Conservation (phyloP, 2,888 invertebrate species). For the Gibbula magus region DNA sequence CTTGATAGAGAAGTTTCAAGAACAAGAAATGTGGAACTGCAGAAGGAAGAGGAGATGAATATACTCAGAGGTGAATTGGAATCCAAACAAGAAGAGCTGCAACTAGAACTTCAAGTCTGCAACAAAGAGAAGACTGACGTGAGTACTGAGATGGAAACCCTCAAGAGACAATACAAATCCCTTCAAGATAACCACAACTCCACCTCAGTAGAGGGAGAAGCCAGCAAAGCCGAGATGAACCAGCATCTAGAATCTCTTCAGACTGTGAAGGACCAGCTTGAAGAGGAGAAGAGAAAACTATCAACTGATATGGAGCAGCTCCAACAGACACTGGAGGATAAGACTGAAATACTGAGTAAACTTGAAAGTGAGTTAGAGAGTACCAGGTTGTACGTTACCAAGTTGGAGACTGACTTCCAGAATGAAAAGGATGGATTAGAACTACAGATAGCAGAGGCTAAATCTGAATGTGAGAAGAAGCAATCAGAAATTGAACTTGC, state of each 20-base stretch:
- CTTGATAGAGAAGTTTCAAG: conserved; percentile 25
- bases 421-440: conserved; percentile 31
- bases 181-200: conserved; percentile 3
- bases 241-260: conserved; percentile 30
- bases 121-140: conserved; percentile 28
- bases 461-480: conserved; percentile 31
- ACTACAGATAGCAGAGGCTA: conserved; percentile 30
- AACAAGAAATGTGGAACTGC: conserved; percentile 21
- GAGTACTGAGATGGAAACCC: conserved; percentile 21
- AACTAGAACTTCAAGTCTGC: background rate
- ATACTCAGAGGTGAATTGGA: background rate
- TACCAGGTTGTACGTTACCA: background rate
- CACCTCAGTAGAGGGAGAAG: conserved; percentile 24
- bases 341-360: background rate
- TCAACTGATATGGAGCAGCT: conserved; percentile 19
- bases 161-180: conserved; percentile 19
- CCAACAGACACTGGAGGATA: conserved; percentile 19
- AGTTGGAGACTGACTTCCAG: conserved; percentile 12
- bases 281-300: conserved; percentile 41
- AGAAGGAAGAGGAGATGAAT: conserved; percentile 28
- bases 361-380: conserved; percentile 15
- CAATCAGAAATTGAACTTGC: conserved; percentile 33
- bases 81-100: conserved; percentile 19
- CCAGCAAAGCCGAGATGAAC: conserved; percentile 27
- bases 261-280: conserved; percentile 35